Evolutionary conservation across 1,140 invertebrate genomes (phyloP).

Genomic region (Penaeus chinensis): DNA sequence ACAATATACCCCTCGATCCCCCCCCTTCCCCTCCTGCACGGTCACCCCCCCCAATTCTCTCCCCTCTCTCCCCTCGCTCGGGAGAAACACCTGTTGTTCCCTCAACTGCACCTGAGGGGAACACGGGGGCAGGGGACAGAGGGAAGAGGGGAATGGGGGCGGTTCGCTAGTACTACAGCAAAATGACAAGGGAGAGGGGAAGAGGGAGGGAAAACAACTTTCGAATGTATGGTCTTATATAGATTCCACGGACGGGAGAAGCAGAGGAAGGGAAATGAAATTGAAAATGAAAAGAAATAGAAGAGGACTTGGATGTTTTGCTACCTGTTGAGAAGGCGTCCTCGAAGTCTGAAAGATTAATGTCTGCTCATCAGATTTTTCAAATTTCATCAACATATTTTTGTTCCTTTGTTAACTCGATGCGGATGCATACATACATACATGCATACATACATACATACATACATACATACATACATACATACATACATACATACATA

Average conservation of each 20-base stretch:
- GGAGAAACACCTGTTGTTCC: constrained; percentile 18
- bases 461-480: too few relatives aligned
- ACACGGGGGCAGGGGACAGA: background rate
- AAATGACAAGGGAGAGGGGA: background rate
- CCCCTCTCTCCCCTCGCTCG: constrained; percentile 9
- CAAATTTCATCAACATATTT: too few relatives aligned
- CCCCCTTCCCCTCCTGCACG: background rate
- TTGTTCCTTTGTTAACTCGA: background rate
- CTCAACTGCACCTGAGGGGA: constrained; percentile 4
- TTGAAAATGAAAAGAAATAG: background rate
- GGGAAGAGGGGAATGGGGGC: background rate
- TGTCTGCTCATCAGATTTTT: too few relatives aligned
- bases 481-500: too few relatives aligned
- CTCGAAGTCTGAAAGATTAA: too few relatives aligned
- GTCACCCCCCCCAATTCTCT: background rate
- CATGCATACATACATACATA: too few relatives aligned
- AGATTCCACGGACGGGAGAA: too few relatives aligned
- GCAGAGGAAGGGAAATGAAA: too few relatives aligned
- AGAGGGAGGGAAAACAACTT: background rate
- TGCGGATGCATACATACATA: background rate
- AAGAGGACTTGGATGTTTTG: constrained; percentile 1
- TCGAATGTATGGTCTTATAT: too few relatives aligned
- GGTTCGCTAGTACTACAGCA: background rate
- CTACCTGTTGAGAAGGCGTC: too few relatives aligned
- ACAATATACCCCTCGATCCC: too few relatives aligned